Evolutionary conservation across 2,113 vertebrate genomes (phyloP), one percentile per base, ranked within the genome.

Genomic region (Psilopsiagon aymara): DNA sequence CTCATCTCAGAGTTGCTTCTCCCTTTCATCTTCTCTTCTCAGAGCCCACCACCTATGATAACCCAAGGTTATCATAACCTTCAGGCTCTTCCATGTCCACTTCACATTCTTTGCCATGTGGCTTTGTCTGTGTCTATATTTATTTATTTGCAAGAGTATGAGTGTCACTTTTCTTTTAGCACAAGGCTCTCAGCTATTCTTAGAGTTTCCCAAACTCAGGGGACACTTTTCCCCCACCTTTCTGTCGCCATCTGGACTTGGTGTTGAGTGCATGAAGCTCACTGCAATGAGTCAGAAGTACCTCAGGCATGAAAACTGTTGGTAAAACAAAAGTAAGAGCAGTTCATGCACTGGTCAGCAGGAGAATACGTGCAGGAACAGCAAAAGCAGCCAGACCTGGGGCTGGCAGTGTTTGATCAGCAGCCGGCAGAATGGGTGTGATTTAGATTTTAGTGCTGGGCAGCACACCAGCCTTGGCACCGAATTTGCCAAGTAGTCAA

Each of bases 91-190:
- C 83, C 23, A 17, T 8, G 35, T 10, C 41, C 53, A 33, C 17
- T 2, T 2, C 0, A 0, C 27, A n/a, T 19, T 17, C 37, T 44
- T 49, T 35, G 41, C 55, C 18, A 17, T 1, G 7, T 13, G 31
- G 19, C 46, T 63, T 31, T 25, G 17, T 23, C 51, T 20, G 3
- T 11, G 16, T 11, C 13, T 37, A 0, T 47, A 53, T 55, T 55
- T 59, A 63, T 59, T n/a, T 46, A 28, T 29, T 77, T 11, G 7
- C 11, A 7, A 28, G 12, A 37, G n/a, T 33, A 41, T 0, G 8
- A 47, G 13, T 1, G 8, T 6, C 44, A 31, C 35, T 25, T 6
- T 53, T 43, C 52, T 27, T 37, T 23, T 5, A 29, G 57, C 71
- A 44, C 46, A 29, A 68, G 31, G 46, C 28, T 43, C 14, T 6